These are phyloP conservation scores for Andrena hattorfiana DNA, from an alignment of 2,888 invertebrate species.

Conservation along the genomic window DNA sequence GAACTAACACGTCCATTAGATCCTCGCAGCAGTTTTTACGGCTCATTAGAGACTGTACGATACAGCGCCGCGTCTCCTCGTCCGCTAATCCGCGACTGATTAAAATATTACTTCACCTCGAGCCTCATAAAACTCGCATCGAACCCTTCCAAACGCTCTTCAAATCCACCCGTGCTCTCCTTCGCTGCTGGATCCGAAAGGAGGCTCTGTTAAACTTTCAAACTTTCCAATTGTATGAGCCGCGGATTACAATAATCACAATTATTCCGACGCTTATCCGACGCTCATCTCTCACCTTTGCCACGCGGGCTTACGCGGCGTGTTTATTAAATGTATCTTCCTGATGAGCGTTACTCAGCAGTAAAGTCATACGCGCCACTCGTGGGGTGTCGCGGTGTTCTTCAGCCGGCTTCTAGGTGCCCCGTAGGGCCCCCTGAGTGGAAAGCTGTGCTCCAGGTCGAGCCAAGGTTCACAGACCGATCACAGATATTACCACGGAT, in stretches of 20 bases:
- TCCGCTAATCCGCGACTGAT: background rate
- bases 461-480: too few relatives aligned
- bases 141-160: background rate
- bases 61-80: background rate
- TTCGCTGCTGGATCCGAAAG: background rate
- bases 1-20: constrained; percentile 7
- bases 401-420: too few relatives aligned
- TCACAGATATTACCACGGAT: too few relatives aligned
- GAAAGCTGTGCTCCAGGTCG: too few relatives aligned
- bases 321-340: constrained; percentile 32
- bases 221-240: background rate
- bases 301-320: constrained; percentile 12
- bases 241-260: constrained; percentile 27
- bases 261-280: constrained; percentile 33
- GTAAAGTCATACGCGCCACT: too few relatives aligned
- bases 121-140: background rate
- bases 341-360: background rate
- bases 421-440: too few relatives aligned
- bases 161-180: too few relatives aligned
- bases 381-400: too few relatives aligned
- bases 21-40: background rate
- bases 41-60: background rate
- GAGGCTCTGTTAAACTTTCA: background rate
- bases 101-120: background rate
- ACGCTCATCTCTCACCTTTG: constrained; percentile 39